These are phyloP conservation scores for Trichonephila clavata DNA, from an alignment of 1,140 invertebrate genomes.

Conservation along the genomic window DNA sequence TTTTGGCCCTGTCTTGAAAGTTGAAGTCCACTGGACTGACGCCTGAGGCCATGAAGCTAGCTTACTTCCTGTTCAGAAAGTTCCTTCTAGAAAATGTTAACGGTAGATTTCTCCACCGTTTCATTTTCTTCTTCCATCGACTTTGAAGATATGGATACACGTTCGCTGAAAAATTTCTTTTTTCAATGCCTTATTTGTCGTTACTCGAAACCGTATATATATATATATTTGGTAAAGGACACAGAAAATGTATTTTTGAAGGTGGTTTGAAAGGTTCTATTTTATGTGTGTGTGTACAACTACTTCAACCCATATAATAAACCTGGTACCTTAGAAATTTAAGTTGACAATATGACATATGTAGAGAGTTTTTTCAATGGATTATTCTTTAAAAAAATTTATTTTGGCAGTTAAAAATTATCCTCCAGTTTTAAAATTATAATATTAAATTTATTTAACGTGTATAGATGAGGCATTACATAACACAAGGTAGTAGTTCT, in stretches of 20 bases:
- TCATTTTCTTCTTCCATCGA: background rate
- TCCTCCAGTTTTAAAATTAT: no score
- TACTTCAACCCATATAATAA: background rate
- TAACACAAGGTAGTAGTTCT: no score
- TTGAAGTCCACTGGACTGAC: conserved; percentile 46
- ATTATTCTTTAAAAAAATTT: background rate
- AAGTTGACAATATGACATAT: background rate
- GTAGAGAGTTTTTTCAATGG: background rate
- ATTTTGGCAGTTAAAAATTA: no score
- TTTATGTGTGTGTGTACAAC: background rate
- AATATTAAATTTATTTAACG: no score
- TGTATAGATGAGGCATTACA: no score
- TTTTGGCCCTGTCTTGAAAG: conserved; percentile 54
- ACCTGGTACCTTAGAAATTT: background rate
- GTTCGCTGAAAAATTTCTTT: background rate
- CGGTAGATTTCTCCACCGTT: background rate
- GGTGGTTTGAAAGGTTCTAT: background rate
- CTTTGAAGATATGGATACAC: background rate
- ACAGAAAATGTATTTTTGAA: background rate
- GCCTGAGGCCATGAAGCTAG: background rate
- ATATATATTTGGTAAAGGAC: background rate
- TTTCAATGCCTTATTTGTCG: background rate
- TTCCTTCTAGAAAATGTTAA: conserved; percentile 28
- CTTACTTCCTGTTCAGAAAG: conserved; percentile 18
- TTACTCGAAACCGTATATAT: background rate